Base-by-base conservation (phyloP, 2,888 invertebrate species). In the Diachrysia chrysitis region DNA sequence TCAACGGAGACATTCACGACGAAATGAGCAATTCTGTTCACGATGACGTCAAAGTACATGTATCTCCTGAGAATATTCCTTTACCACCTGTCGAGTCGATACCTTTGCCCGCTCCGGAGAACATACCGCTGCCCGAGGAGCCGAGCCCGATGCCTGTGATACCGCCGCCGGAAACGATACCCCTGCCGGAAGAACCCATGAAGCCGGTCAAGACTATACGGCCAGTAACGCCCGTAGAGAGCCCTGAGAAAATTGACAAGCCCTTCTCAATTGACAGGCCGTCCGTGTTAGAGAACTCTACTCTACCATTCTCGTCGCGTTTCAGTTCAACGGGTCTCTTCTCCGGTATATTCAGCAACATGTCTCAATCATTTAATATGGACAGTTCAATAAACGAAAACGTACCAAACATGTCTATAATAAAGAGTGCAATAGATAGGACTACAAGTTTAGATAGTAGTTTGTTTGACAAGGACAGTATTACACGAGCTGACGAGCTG, bases 361-460 rank as follows among this genome's bases (percentile, higher is more conserved):
- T 94, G 85, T 89, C 92, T 55, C 91, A 90, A 66, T 85, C 90
- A 19, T 92, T 89, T 79, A 90, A 87, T 66, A 66, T 86, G 75
- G 93, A 93, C 77, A 85, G 75, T 73, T 80, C 90, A 6, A 90
- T 90, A 60, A 93, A 92, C 73, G 93, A 95, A 61, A 92, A 91
- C 71, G 90, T 93, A 75, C 95, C 95, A 5, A 93, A 92, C 83
- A 90, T 95, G 90, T 93, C 95, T 48, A 87, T 95, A 84, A 95
- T 95, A 83, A 95, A 95, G 83, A 95, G 93, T 90, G 95, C 95
- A 81, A 95, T 95, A 89, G 94, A 95, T 85, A 90, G 94, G 91
- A 94, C 93, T 89, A 92, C 93, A 86, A 92, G 90, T 89, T 90
- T 94, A 89, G 94, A 95, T 82, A 90, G 84, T 87, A 90, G 92